Conservation (phyloP, 2,888 invertebrate species). For the Orthosia cruda region DNA sequence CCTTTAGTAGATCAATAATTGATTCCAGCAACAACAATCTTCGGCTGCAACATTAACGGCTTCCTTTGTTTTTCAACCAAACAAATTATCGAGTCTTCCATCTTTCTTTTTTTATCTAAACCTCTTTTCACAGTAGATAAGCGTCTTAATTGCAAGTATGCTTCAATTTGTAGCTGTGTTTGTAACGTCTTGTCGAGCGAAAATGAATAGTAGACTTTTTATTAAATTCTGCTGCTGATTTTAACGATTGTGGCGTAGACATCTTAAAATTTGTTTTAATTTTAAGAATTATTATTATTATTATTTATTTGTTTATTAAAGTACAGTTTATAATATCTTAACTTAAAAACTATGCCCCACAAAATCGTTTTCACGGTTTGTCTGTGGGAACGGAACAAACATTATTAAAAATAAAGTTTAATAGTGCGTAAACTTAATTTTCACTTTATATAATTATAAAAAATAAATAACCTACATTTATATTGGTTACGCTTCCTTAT, state of each 20-base stretch:
- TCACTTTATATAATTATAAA: no score
- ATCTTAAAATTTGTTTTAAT: background rate
- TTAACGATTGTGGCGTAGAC: background rate
- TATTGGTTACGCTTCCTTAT: no score
- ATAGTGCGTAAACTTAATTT: no score
- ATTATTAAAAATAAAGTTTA: no score
- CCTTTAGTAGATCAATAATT: background rate
- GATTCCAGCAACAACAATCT: constrained; percentile 2
- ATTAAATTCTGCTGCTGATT: constrained; percentile 9
- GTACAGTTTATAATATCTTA: no score
- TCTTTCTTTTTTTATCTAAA: constrained; percentile 32
- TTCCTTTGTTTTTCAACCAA: constrained; percentile 34
- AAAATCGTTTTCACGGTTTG: no score
- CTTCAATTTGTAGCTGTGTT: constrained; percentile 8
- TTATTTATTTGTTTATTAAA: no score
- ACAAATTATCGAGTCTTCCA: constrained; percentile 21
- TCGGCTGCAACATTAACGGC: background rate
- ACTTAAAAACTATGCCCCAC: no score
- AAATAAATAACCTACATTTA: no score
- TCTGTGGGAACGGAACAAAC: no score
- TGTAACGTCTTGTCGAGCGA: background rate
- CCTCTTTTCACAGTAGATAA: constrained; percentile 29
- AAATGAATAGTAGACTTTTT: constrained; percentile 22
- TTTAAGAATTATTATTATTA: no score
- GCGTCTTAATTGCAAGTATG: constrained; percentile 32